Base-by-base conservation (phyloP, 1,140 invertebrate species). In the Eupristina koningsbergeri region DNA sequence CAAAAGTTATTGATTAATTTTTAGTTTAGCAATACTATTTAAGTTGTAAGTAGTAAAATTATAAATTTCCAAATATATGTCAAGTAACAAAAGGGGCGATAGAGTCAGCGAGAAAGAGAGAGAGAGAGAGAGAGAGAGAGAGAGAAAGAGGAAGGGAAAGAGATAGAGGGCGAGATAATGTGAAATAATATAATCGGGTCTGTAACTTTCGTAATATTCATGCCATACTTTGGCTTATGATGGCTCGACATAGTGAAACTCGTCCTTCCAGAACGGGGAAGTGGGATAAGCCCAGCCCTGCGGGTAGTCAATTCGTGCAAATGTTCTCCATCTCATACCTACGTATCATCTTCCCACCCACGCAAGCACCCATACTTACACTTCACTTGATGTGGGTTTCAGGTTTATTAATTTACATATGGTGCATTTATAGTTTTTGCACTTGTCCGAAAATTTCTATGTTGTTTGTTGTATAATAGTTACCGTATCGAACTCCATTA, bases 161-260 rank as follows among this genome's bases (percentile, higher is more conserved):
- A 0, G 11, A 26, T 36, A n/a, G 36, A 71, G 17, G 8, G 17
- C 26, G n/a, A 31, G 36, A 71, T 7, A 71, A n/a, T 71, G 41
- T 5, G 13, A 41, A 71, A 71, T 26, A 71, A 71, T 3, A 26
- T 71, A 71, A 71, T 71, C 53, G 22, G 26, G 22, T 58, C 7
- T 71, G 36, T 71, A 41, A 71, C 36, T 71, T 71, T 41, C 1
- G 9, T 41, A 71, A 71, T 71, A 71, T 71, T 71, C 39, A 22
- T 71, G 36, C 41, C 5, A 71, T 39, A 13, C 17, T 39, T 36
- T 67, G 29, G 34, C 15, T 67, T 67, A 34, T 39, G 17, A 36
- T 67, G 34, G 17, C 17, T 36, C 13, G 19, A 67, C 34, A 22
- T 67, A 39, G 19, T 39, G 29, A 67, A 36, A 19, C 19, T 41